A percentile compares a stretch with the other conserved stretches of the same genome.
These are phyloP conservation scores for Eremophila alpestris DNA, from an alignment of 2,797 vertebrate genomes.

Conservation along the genomic window DNA sequence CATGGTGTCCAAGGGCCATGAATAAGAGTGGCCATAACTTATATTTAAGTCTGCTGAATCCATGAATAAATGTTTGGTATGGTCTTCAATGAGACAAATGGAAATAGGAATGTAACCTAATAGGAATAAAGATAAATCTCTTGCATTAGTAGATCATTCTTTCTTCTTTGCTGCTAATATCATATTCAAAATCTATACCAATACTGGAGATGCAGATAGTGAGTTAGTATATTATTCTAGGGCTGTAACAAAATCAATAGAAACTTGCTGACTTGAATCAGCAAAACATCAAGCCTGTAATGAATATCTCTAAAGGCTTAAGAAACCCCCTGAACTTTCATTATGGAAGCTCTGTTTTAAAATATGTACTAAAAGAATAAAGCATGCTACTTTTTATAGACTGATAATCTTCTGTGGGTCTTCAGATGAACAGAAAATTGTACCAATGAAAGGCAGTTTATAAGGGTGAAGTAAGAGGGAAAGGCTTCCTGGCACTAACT, in stretches of 20 bases:
- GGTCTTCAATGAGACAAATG: not conserved
- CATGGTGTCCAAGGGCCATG: not conserved
- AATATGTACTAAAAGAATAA: not conserved
- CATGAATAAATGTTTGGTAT: not conserved
- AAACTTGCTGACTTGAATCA: not conserved
- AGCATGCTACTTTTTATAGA: not conserved
- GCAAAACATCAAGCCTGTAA: not conserved
- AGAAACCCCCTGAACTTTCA: not conserved
- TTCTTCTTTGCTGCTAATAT: not conserved
- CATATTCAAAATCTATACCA: not conserved
- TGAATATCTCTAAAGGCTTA: not conserved
- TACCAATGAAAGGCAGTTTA: not conserved
- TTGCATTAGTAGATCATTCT: not conserved
- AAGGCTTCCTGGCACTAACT: not conserved
- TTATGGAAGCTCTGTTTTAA: not conserved
- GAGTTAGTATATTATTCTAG: not conserved
- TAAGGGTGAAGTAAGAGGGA: not conserved
- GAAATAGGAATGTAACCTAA: not conserved
- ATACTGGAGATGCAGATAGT: not conserved
- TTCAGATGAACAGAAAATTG: not conserved
- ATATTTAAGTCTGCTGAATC: not conserved
- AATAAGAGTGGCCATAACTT: not conserved
- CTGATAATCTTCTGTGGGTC: not conserved
- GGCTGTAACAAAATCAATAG: conserved; percentile 13
- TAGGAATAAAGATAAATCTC: not conserved